Base-by-base conservation (phyloP, 2,113 vertebrate species). In the Synchiropus splendidus region DNA sequence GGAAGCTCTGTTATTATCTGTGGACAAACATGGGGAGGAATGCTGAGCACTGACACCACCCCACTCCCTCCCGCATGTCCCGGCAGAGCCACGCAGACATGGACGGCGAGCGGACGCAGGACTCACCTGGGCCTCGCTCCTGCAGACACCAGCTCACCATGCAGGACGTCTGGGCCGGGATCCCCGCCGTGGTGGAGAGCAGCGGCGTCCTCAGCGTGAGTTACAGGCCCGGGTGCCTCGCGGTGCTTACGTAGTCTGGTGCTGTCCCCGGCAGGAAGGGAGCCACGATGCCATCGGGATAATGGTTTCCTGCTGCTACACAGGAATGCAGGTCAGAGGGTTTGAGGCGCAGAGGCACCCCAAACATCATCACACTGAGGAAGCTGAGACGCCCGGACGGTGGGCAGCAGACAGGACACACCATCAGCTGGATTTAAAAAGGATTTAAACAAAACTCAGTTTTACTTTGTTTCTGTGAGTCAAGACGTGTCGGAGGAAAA, bases 151-250 rank as follows among this genome's bases (percentile, higher is more conserved):
- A 16, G 36, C 47, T 27, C 36, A 59, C 48, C 50, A 73, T 83
- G 69, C 60, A 54, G 59, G 64, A 59, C 1, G 41, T 79, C 38
- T 52, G 74, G 30, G 65, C 45, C 31, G 72, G 70, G 14, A 51
- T 72, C 52, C 77, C 77, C 34, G 42, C 38, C 14, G 14, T 66
- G 43, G 65, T 72, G 54, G 75, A 73, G 36, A 67, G 16, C 43
- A 70, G 66, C 14, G 42, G 58, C 61, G 48, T 69, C 15, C 67
- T 68, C 37, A 63, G 72, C 31, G 84, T 87, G 63, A 80, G 82
- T 75, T 27, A n/a, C n/a, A n/a, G n/a, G n/a, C n/a, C n/a, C n/a
- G n/a, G n/a, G n/a, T n/a, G n/a, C n/a, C n/a, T n/a, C n/a, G n/a
- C n/a, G n/a, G n/a, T n/a, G n/a, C n/a, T n/a, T n/a, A n/a, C n/a